Evolutionary conservation across 2,888 invertebrate species (phyloP), one percentile per base, ranked within the genome.

Genomic region (Napeogenes sylphis): DNA sequence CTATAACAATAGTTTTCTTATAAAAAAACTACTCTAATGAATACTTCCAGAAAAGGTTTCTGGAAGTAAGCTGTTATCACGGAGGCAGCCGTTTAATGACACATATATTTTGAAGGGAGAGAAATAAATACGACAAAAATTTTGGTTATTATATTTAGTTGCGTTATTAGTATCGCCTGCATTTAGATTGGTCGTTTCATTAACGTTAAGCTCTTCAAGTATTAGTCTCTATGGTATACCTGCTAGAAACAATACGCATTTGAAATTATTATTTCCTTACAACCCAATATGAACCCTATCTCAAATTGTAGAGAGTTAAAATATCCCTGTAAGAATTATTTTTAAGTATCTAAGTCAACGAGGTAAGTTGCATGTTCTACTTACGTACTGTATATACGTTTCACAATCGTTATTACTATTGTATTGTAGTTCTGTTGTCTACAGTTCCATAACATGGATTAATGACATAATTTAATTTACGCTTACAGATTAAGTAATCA

Each of bases 341-440:
- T 47, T 13, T 47, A n/a, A 14, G 38, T 38, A 47, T 14, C 64
- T 66, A 65, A 63, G 63, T 59, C 60, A 66, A 68, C 64, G 67
- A 61, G 64, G 67, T 64, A 64, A 64, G 59, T 64, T 61, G 67
- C 55, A 56, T 68, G 61, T 69, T 64, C 59, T 58, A 56, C 66
- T 61, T 68, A 68, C 6, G 47, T 47, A 47, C 47, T n/a, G n/a
- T n/a, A 47, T 68, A 68, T 66, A 64, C 68, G 63, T 65, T 65
- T 61, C 60, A 61, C 63, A 63, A 67, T 68, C 61, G 61, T 63
- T 57, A 58, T 21, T 61, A 64, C 65, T 47, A 14, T 47, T 47
- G 47, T 14, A 47, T 47, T 47, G 21, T 47, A 47, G 21, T n/a
- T 47, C 8, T 47, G 47, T 47, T 14, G 6, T 47, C 47, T 14